Evolutionary conservation across 2,113 vertebrate genomes (phyloP).

Genomic region (Tringa solitaria): DNA sequence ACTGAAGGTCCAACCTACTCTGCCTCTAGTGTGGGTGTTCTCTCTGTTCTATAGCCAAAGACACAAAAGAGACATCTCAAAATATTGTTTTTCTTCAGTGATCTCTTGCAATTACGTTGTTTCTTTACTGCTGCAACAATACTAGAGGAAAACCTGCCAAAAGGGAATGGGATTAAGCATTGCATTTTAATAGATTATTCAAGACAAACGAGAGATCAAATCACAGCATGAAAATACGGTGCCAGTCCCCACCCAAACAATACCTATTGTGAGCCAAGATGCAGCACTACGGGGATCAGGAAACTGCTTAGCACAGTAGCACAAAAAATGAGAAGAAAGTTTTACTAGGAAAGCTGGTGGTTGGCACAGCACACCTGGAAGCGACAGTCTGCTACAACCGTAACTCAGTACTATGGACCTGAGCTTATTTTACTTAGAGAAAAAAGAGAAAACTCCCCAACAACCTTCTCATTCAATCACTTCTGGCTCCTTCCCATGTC

Average conservation of each 20-base stretch:
- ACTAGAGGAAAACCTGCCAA: background rate
- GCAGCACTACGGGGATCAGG: background rate
- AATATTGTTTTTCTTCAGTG: background rate
- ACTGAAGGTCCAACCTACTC: background rate
- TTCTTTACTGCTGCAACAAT: background rate
- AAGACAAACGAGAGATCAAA: background rate
- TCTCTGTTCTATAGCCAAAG: background rate
- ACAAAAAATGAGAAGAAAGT: background rate
- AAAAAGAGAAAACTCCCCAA: background rate
- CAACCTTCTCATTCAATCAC: background rate
- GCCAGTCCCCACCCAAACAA: background rate
- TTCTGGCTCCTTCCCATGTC: background rate
- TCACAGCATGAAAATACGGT: background rate
- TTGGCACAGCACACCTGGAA: background rate
- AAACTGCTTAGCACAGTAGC: background rate
- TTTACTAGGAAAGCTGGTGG: background rate
- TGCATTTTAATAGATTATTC: background rate
- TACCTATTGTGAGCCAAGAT: conserved; percentile 2
- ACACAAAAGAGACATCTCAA: background rate
- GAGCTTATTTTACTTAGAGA: background rate
- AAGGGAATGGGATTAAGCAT: background rate
- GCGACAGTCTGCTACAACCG: background rate
- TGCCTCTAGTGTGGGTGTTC: background rate
- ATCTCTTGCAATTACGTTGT: background rate
- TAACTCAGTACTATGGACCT: background rate